These are phyloP conservation scores for Nymphicus hollandicus DNA, from an alignment of 2,113 vertebrate genomes.

Conservation along the genomic window DNA sequence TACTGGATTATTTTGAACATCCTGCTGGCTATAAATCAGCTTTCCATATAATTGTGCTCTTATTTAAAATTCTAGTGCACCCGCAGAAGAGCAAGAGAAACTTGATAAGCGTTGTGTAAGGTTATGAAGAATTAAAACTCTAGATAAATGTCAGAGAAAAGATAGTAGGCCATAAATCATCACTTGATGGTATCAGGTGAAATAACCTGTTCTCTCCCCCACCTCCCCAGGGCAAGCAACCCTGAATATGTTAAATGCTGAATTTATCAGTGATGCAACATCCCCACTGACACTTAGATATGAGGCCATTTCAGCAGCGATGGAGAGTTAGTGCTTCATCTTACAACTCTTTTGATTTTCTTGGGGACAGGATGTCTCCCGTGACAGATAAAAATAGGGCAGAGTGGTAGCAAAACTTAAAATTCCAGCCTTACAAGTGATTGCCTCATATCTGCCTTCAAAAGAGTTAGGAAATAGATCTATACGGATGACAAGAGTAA, in stretches of 20 bases:
- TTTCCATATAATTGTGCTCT: constrained; percentile 66
- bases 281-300: constrained; percentile 19
- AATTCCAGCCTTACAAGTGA: neutral
- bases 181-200: constrained; percentile 50
- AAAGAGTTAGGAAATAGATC: constrained; percentile 50
- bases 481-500: constrained; percentile 29
- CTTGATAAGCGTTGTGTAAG: constrained; percentile 25
- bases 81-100: constrained; percentile 8
- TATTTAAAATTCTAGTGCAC: constrained; percentile 70
- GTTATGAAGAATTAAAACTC: constrained; percentile 70
- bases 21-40: constrained; percentile 58
- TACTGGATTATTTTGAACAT: constrained; percentile 47
- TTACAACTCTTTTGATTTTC: constrained; percentile 53
- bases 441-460: constrained; percentile 35
- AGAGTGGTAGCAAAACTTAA: neutral
- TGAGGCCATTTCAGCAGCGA: constrained; percentile 19
- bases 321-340: constrained; percentile 3
- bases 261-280: constrained; percentile 42
- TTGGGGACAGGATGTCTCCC: constrained; percentile 27
- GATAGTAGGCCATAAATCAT: constrained; percentile 68
- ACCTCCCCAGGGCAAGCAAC: constrained; percentile 32
- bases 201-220: constrained; percentile 17
- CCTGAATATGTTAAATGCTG: constrained; percentile 46
- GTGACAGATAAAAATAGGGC: neutral
- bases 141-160: constrained; percentile 53